phyloP scores from a whole-genome alignment of 1,140 invertebrate species.

The Bathynomus jamesi region DNA sequence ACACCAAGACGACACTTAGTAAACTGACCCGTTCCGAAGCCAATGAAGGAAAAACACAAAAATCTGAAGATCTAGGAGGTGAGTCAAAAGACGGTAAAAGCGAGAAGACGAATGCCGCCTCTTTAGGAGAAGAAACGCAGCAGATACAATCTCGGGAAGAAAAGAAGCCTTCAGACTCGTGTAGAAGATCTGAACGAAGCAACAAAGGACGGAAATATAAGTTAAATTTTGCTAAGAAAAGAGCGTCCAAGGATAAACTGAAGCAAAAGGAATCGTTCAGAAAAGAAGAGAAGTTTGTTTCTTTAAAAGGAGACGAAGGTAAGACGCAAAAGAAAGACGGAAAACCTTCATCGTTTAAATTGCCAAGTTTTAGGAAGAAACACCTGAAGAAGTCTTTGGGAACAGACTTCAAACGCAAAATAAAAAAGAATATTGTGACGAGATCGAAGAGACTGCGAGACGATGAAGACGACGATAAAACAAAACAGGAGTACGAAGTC shows the following conservation, averaged over 20 bases:
- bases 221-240: background rate
- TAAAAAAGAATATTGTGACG: constrained; percentile 9
- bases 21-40: background rate
- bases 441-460: constrained; percentile 10
- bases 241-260: background rate
- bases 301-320: background rate
- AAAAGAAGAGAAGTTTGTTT: background rate
- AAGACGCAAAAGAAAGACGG: background rate
- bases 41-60: background rate
- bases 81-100: background rate
- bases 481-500: background rate
- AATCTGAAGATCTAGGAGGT: background rate
- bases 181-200: background rate
- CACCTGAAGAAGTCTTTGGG: background rate
- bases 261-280: background rate
- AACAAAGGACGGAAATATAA: background rate
- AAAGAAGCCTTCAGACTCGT: background rate
- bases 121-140: too few relatives aligned
- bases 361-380: background rate
- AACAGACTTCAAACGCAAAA: background rate
- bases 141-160: too few relatives aligned
- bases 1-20: background rate
- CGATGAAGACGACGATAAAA: background rate
- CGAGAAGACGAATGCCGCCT: background rate
- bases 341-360: background rate